Conservation (phyloP, 2,113 vertebrate genomes). For the Rostratula benghalensis region DNA sequence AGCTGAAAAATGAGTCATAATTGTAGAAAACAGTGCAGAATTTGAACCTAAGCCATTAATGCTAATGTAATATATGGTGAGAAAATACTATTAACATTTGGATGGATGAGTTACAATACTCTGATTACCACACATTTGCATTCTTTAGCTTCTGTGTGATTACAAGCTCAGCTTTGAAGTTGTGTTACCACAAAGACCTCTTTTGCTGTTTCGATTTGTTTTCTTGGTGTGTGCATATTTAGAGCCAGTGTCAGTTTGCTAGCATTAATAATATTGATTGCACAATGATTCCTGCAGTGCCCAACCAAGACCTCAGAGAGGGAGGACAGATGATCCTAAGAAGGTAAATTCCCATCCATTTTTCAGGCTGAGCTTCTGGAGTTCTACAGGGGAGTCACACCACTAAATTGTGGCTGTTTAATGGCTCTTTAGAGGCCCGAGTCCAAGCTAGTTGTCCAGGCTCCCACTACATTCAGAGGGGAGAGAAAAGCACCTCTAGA, state of each 20-base stretch:
- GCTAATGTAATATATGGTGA: slow-evolving; percentile 53
- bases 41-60: slow-evolving; percentile 56
- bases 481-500: slow-evolving; percentile 28
- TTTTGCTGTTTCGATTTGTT: slow-evolving; percentile 12
- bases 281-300: not conserved
- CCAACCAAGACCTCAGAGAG: not conserved
- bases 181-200: slow-evolving; percentile 5
- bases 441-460: not conserved
- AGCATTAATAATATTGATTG: slow-evolving; percentile 39
- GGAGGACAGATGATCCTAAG: not conserved
- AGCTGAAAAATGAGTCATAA: slow-evolving; percentile 57
- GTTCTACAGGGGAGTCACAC: not conserved
- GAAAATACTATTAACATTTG: slow-evolving; percentile 61
- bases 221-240: not conserved
- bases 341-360: not conserved
- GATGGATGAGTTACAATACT: slow-evolving; percentile 52
- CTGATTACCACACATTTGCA: slow-evolving; percentile 52
- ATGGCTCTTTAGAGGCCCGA: not conserved
- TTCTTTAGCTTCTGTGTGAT: slow-evolving; percentile 35
- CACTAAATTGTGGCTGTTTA: not conserved
- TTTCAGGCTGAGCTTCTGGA: not conserved
- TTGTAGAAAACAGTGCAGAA: slow-evolving; percentile 52
- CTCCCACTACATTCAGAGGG: not conserved
- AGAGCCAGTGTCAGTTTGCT: not conserved
- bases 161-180: slow-evolving; percentile 29